Evolutionary conservation across 2,797 vertebrate species (phyloP).

Genomic region (Arvicola amphibius): DNA sequence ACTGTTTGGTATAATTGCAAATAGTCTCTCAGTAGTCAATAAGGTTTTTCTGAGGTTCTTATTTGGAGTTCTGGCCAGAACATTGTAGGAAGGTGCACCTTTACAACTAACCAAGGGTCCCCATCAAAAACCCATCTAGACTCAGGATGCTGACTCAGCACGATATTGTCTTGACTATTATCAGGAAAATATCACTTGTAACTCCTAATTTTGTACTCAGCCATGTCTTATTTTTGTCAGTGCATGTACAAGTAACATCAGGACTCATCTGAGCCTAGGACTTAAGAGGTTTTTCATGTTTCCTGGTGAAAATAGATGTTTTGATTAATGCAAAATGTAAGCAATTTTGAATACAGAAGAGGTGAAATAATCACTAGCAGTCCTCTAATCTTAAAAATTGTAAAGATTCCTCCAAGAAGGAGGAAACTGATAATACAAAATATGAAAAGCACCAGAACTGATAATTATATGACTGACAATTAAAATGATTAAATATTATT

Average conservation of each 20-base stretch:
- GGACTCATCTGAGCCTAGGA: not conserved
- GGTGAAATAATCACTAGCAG: not conserved
- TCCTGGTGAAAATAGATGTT: not conserved
- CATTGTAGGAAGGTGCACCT: too few species aligned
- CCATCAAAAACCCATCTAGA: not conserved
- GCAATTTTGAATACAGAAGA: not conserved
- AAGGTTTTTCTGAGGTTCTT: too few species aligned
- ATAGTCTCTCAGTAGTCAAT: too few species aligned
- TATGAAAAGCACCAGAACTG: not conserved
- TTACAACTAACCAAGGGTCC: too few species aligned
- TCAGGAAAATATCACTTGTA: not conserved
- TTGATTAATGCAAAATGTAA: not conserved
- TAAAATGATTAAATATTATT: not conserved
- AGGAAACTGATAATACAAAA: not conserved
- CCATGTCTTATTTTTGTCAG: not conserved
- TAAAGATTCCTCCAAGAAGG: not conserved
- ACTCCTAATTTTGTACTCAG: conserved; percentile 24
- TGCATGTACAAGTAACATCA: not conserved
- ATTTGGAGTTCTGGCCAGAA: too few species aligned
- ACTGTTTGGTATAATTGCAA: too few species aligned
- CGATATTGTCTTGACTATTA: not conserved
- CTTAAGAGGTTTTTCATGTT: not conserved
- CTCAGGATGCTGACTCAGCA: not conserved
- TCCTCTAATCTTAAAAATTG: not conserved
- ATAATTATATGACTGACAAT: not conserved